A percentile compares a stretch with the other conserved stretches of the same genome.
Evolutionary conservation across 2,888 invertebrate species (phyloP).

Genomic region (Apocheima hispidaria): DNA sequence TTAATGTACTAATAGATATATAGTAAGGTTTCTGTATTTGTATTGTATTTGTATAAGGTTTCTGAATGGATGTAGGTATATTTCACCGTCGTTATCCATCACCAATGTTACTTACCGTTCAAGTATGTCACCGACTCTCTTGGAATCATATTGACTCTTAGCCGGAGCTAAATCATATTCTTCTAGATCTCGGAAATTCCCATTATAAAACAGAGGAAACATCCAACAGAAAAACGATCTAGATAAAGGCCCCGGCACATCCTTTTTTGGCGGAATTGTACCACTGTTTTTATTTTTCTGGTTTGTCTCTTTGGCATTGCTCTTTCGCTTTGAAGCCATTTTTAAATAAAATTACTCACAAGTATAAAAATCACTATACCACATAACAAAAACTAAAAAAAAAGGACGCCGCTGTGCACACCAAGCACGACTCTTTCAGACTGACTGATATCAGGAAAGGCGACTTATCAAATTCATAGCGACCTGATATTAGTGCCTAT

Average conservation of each 20-base stretch:
- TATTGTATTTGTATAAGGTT: too few species aligned
- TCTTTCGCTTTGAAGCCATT: constrained; percentile 50
- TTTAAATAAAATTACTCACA: constrained; percentile 3
- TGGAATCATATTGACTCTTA: constrained; percentile 89
- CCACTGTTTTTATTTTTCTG: constrained; percentile 30
- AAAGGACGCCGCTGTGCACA: constrained; percentile 34
- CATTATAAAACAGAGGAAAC: constrained; percentile 91
- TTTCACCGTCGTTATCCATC: too few species aligned
- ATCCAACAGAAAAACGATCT: constrained; percentile 91
- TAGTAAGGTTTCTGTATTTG: too few species aligned
- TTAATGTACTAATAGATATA: too few species aligned
- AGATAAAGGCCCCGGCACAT: constrained; percentile 81
- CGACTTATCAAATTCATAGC: constrained; percentile 14
- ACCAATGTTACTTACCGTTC: constrained; percentile 82
- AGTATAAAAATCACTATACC: constrained; percentile 1
- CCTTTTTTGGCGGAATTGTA: constrained; percentile 51
- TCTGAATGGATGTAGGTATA: background rate
- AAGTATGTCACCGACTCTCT: constrained; percentile 88
- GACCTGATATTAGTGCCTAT: constrained; percentile 28
- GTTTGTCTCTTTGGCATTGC: constrained; percentile 45
- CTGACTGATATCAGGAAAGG: constrained; percentile 33
- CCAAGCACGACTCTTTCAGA: constrained; percentile 35
- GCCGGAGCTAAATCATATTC: constrained; percentile 91
- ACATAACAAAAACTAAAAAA: constrained; percentile 8
- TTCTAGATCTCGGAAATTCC: constrained; percentile 90